These are phyloP conservation scores for Ophraella communa DNA, from an alignment of 2,888 invertebrate genomes.

Conservation along the genomic window DNA sequence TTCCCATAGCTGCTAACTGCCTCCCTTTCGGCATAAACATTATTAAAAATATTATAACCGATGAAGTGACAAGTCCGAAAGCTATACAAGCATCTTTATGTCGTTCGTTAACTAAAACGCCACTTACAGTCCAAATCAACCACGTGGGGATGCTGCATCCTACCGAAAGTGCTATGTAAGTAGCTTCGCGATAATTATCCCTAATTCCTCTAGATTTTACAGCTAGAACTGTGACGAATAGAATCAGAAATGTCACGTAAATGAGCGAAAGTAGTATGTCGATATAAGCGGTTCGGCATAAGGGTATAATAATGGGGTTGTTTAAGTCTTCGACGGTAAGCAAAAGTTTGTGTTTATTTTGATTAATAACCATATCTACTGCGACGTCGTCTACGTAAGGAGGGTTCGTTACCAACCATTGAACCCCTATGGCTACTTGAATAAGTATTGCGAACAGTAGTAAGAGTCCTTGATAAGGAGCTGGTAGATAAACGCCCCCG, in stretches of 20 bases:
- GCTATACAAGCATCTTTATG: conserved; percentile 89
- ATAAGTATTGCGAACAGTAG: conserved; percentile 90
- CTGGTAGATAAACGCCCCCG: conserved; percentile 89
- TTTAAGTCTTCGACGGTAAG: conserved; percentile 55
- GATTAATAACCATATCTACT: conserved; percentile 51
- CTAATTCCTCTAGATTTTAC: conserved; percentile 86
- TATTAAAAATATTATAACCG: conserved; percentile 84
- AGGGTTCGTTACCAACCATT: conserved; percentile 85
- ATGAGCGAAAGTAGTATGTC: conserved; percentile 80
- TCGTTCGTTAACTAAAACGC: conserved; percentile 77
- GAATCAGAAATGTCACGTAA: conserved; percentile 83
- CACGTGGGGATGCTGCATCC: conserved; percentile 87
- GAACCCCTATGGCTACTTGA: conserved; percentile 83
- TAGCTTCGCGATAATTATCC: conserved; percentile 92
- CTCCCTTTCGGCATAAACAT: conserved; percentile 95
- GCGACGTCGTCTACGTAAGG: conserved; percentile 66
- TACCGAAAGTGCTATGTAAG: conserved; percentile 88
- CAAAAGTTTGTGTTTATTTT: conserved; percentile 55
- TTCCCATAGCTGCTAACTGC: conserved; percentile 89
- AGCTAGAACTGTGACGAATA: conserved; percentile 84
- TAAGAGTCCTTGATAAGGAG: conserved; percentile 88
- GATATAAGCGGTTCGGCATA: conserved; percentile 73
- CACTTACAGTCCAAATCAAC: conserved; percentile 85
- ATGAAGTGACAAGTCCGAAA: conserved; percentile 85
- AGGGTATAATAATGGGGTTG: conserved; percentile 52